Percentiles rank a stretch among this genome's conserved stretches.
These are phyloP conservation scores for Rhinichthys klamathensis DNA, from an alignment of 2,113 vertebrate species.

Conservation along the genomic window DNA sequence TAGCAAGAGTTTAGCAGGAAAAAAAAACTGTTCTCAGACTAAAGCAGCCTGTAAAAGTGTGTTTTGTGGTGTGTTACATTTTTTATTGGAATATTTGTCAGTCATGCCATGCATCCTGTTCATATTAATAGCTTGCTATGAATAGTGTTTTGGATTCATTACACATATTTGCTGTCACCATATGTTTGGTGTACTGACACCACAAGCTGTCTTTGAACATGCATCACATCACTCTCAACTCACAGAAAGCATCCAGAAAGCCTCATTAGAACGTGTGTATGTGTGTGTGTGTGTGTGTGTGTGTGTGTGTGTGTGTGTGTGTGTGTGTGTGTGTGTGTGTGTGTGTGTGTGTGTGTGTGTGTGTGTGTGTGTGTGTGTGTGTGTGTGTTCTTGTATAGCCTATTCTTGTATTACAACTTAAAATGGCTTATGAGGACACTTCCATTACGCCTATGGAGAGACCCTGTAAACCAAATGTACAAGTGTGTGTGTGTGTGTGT, in stretches of 20 bases:
- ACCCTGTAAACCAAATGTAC: too few species aligned
- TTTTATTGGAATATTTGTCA: slow-evolving; percentile 25
- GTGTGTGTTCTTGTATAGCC: too few species aligned
- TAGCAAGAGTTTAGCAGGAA: neutral
- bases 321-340: too few species aligned
- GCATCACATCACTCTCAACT: slow-evolving; percentile 21
- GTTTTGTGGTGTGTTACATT: neutral
- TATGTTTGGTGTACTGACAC: slow-evolving; percentile 36
- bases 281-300: too few species aligned
- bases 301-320: too few species aligned
- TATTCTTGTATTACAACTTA: too few species aligned
- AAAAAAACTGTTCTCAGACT: neutral
- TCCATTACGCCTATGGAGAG: too few species aligned
- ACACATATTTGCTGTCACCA: slow-evolving; percentile 24
- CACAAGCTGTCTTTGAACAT: slow-evolving; percentile 24
- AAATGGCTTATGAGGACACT: too few species aligned
- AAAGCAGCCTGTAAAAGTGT: slow-evolving; percentile 1
- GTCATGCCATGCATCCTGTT: neutral
- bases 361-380: neutral
- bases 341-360: too few species aligned
- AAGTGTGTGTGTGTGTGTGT: too few species aligned
- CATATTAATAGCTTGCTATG: slow-evolving; percentile 32
- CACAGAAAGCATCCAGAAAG: slow-evolving; percentile 25
- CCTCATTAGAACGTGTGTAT: neutral
- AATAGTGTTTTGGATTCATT: slow-evolving; percentile 40